Evolutionary conservation across 1,140 invertebrate species (phyloP).

Genomic region (Trypoxylus dichotomus): DNA sequence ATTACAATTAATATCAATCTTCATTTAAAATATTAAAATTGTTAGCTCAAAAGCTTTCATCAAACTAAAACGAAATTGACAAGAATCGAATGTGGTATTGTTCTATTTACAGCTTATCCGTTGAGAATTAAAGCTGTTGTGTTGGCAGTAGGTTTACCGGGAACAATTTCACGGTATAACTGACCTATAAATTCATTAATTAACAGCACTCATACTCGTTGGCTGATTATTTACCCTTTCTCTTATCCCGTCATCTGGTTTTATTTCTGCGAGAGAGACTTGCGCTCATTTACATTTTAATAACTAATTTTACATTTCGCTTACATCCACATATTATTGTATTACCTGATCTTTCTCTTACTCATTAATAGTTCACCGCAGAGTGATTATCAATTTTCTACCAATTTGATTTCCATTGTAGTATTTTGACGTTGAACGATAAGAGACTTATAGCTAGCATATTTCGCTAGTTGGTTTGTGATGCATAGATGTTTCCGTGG

Average conservation of each 20-base stretch:
- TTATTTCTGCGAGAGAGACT: constrained; percentile 46
- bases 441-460: not conserved
- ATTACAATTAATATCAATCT: not conserved
- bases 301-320: constrained; percentile 43
- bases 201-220: constrained; percentile 30
- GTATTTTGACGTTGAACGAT: constrained; percentile 19
- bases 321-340: constrained; percentile 29
- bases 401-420: constrained; percentile 53
- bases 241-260: constrained; percentile 38
- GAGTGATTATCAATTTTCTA: constrained; percentile 54
- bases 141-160: not conserved
- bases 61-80: not conserved
- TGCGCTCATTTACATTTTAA: constrained; percentile 55
- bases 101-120: not conserved
- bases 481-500: not conserved
- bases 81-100: not conserved
- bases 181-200: constrained; percentile 33
- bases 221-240: constrained; percentile 30
- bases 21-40: too few species aligned
- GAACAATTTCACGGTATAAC: constrained; percentile 27
- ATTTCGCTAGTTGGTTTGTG: not conserved
- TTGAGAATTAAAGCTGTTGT: not conserved
- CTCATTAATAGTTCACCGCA: constrained; percentile 37
- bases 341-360: constrained; percentile 31
- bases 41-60: too few species aligned